phyloP scores from a whole-genome alignment of 2,797 vertebrate species.

The Tragopan temminckii region DNA sequence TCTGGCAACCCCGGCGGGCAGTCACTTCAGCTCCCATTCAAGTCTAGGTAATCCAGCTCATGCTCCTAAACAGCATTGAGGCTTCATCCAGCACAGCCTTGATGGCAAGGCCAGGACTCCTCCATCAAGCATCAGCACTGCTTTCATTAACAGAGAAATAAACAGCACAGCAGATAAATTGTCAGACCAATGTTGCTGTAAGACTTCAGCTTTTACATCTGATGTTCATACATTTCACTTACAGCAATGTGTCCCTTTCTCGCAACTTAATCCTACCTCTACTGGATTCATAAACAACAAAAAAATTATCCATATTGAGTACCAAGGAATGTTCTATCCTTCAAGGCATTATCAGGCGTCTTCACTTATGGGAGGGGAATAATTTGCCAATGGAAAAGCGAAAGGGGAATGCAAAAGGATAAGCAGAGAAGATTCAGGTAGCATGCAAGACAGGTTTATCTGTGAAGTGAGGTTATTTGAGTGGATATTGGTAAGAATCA shows the following conservation, averaged over 20 bases:
- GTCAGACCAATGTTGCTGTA: background rate
- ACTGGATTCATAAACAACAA: background rate
- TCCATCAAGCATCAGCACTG: background rate
- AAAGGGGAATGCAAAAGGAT: background rate
- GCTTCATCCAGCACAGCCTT: background rate
- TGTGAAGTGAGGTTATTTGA: background rate
- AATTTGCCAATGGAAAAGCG: background rate
- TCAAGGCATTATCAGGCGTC: background rate
- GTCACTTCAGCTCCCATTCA: background rate
- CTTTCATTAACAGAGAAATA: background rate
- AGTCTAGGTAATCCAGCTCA: background rate
- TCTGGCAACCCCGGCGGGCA: background rate
- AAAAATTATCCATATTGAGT: background rate
- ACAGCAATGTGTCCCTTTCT: background rate
- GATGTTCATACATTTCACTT: background rate
- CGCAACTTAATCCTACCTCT: slow-evolving; percentile 2
- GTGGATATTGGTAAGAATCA: background rate
- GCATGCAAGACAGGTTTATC: background rate
- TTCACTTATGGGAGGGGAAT: background rate
- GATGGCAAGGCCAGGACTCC: background rate
- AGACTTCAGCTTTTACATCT: background rate
- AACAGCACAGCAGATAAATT: slow-evolving; percentile 8
- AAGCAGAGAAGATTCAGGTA: background rate
- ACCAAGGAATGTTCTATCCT: background rate
- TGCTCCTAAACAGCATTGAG: background rate